A percentile compares a stretch with the other conserved stretches of the same genome.
Conservation (phyloP, 2,113 vertebrate genomes). For the Callipepla californica region DNA sequence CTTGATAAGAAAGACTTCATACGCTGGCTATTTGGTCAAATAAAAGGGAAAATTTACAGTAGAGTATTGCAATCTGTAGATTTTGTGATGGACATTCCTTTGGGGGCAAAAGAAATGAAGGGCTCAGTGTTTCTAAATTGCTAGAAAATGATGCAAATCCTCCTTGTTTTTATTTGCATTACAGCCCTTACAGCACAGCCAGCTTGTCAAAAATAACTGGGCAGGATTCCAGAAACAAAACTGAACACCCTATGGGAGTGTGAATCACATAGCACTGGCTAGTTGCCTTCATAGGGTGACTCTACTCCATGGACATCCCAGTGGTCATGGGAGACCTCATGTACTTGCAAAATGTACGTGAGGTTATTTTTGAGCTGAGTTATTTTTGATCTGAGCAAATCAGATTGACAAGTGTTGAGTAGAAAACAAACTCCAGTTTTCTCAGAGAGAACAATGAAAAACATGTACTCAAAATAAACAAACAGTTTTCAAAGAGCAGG, state of each 20-base stretch:
- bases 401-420: neutral
- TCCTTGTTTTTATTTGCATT: neutral
- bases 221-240: neutral
- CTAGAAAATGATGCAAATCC: neutral
- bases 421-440: neutral
- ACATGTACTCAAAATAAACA: neutral
- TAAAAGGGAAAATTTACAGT: slow-evolving; percentile 29
- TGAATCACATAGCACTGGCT: neutral
- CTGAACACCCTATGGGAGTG: neutral
- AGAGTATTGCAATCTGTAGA: neutral
- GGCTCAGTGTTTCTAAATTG: neutral
- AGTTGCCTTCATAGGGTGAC: neutral
- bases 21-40: slow-evolving; percentile 50
- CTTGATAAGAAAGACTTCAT: slow-evolving; percentile 50
- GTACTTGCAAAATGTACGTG: neutral
- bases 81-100: neutral
- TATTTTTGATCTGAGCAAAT: neutral
- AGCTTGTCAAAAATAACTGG: neutral
- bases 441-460: neutral
- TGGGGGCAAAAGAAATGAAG: neutral
- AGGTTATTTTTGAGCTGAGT: neutral
- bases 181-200: neutral
- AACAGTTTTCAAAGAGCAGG: neutral
- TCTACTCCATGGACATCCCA: neutral
- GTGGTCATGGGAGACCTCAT: neutral